A percentile compares a stretch with the other conserved stretches of the same genome.
Evolutionary conservation across 2,113 vertebrate genomes (phyloP).

Genomic region (Boleophthalmus pectinirostris): DNA sequence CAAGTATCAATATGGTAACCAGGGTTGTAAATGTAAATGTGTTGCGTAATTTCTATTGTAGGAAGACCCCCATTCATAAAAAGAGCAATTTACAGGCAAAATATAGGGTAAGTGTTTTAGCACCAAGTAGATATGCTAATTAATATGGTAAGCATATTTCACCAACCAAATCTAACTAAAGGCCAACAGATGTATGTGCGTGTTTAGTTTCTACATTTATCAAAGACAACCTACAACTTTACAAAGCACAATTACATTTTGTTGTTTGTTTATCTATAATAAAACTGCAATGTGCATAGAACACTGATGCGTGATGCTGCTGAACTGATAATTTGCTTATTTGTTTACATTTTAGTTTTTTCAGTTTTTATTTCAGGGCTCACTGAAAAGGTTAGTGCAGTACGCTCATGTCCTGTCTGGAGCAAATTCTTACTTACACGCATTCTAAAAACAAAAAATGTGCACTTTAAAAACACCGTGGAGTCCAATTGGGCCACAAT

Average conservation of each 20-base stretch:
- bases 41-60: background rate
- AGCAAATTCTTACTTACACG: too few relatives aligned
- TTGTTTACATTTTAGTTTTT: too few relatives aligned
- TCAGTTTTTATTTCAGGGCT: background rate
- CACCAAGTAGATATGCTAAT: background rate
- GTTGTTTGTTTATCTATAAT: too few relatives aligned
- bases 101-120: background rate
- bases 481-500: background rate
- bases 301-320: too few relatives aligned
- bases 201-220: too few relatives aligned
- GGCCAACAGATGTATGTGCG: too few relatives aligned
- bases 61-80: constrained; percentile 27
- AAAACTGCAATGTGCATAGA: too few relatives aligned
- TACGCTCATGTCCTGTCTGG: too few relatives aligned
- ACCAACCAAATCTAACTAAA: background rate
- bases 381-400: too few relatives aligned
- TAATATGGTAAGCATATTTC: background rate
- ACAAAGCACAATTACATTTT: too few relatives aligned
- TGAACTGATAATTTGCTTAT: too few relatives aligned
- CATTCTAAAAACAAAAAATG: background rate
- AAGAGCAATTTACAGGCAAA: background rate
- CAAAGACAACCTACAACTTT: too few relatives aligned
- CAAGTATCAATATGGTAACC: constrained; percentile 16
- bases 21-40: constrained; percentile 31
- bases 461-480: background rate